Conservation (phyloP, 2,888 invertebrate species). For the Eristalis intricaria region DNA sequence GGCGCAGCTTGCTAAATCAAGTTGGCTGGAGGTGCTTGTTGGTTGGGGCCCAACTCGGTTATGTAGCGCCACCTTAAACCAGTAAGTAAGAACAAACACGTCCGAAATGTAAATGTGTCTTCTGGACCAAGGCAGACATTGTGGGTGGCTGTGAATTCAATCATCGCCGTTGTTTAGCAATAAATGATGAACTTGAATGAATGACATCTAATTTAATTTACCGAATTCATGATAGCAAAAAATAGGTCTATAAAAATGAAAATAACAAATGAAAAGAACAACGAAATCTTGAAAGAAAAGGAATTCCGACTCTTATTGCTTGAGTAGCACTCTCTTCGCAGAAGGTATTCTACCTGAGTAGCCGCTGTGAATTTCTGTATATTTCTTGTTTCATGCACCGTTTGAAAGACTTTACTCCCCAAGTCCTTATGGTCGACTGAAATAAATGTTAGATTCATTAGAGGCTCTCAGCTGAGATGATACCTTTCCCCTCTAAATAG, state of each 20-base stretch:
- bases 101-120: too few relatives aligned
- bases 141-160: neutral
- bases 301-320: neutral
- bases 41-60: too few relatives aligned
- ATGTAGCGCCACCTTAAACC: too few relatives aligned
- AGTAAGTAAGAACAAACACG: too few relatives aligned
- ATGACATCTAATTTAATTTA: neutral
- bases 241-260: neutral
- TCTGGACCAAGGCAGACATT: too few relatives aligned
- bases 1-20: too few relatives aligned
- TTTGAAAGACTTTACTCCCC: slow-evolving; percentile 96
- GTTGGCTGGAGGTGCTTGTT: too few relatives aligned
- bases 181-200: neutral
- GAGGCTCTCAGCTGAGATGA: neutral
- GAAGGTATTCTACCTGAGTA: neutral
- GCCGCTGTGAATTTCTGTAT: slow-evolving; percentile 75
- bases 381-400: slow-evolving; percentile 95
- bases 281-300: neutral
- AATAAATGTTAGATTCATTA: slow-evolving; percentile 77
- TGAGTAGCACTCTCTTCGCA: neutral
- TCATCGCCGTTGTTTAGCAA: neutral
- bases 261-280: neutral
- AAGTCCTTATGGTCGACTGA: slow-evolving; percentile 92
- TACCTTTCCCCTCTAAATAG: neutral
- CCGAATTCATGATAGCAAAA: neutral